Conservation (phyloP, 2,113 vertebrate genomes). For the Xenus cinereus region DNA sequence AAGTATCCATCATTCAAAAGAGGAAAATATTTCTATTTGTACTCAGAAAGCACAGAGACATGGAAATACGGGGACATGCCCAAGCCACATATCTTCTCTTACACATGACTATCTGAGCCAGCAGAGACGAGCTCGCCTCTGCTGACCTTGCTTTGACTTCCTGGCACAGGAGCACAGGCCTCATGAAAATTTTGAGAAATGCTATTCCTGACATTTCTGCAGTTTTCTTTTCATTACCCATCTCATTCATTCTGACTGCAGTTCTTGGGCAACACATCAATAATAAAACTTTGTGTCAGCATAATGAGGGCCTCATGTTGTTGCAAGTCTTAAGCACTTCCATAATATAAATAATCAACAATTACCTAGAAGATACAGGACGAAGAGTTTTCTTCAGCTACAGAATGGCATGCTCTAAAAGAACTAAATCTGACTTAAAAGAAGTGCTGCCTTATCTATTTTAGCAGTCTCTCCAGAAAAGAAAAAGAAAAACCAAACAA, state of each 20-base stretch:
- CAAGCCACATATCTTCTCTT: neutral
- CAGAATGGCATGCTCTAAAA: neutral
- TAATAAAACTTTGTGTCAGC: neutral
- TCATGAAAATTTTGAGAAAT: neutral
- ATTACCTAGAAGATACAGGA: neutral
- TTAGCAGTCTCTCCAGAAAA: neutral
- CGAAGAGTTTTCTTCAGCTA: neutral
- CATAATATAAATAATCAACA: neutral
- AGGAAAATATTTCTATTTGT: neutral
- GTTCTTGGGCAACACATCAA: neutral
- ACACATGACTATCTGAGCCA: neutral
- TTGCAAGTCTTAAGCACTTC: neutral
- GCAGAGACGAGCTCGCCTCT: neutral
- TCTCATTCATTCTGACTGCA: neutral
- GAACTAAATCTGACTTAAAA: neutral
- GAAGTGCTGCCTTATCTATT: neutral
- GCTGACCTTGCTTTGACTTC: neutral
- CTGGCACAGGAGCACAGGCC: neutral
- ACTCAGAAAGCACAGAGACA: neutral
- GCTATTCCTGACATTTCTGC: neutral
- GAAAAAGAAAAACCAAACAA: neutral
- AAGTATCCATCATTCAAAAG: neutral
- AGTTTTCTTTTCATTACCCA: neutral
- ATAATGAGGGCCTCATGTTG: neutral
- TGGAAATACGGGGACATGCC: neutral